These are phyloP conservation scores for Piezodorus guildinii DNA, from an alignment of 1,140 invertebrate genomes.

Conservation along the genomic window DNA sequence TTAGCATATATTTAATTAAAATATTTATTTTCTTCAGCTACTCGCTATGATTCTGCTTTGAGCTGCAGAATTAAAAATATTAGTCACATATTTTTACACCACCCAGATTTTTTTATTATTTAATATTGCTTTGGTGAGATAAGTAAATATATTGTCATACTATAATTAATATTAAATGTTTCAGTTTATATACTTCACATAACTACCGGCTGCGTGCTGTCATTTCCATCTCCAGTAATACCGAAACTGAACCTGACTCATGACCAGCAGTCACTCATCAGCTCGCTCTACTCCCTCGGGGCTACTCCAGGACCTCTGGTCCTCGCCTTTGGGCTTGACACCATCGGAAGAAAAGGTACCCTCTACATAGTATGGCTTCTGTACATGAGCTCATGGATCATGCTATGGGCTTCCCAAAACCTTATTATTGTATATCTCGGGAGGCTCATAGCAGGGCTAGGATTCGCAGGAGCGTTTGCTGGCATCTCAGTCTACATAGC, in stretches of 20 bases:
- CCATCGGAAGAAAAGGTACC: conserved; percentile 2
- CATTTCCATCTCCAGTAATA: conserved; percentile 17
- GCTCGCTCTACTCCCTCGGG: conserved; percentile 13
- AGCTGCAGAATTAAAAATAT: too few relatives aligned
- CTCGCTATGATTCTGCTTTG: too few relatives aligned
- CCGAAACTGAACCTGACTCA: conserved; percentile 8
- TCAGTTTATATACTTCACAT: conserved; percentile 17
- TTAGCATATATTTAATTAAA: too few relatives aligned
- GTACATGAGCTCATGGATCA: conserved; percentile 12
- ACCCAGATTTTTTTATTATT: too few relatives aligned
- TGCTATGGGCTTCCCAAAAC: background rate
- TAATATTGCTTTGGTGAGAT: too few relatives aligned
- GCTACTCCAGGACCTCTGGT: conserved; percentile 2
- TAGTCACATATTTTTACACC: too few relatives aligned
- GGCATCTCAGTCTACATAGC: conserved; percentile 16
- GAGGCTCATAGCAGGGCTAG: conserved; percentile 10
- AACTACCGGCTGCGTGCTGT: background rate
- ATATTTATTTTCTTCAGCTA: too few relatives aligned
- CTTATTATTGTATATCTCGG: conserved; percentile 10
- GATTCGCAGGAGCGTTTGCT: conserved; percentile 5
- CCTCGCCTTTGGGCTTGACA: background rate
- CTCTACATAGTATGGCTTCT: background rate
- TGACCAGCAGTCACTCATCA: conserved; percentile 8
- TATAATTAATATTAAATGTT: background rate
- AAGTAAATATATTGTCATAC: background rate